phyloP scores from a whole-genome alignment of 2,888 invertebrate species.

The Drosophila silvestris region DNA sequence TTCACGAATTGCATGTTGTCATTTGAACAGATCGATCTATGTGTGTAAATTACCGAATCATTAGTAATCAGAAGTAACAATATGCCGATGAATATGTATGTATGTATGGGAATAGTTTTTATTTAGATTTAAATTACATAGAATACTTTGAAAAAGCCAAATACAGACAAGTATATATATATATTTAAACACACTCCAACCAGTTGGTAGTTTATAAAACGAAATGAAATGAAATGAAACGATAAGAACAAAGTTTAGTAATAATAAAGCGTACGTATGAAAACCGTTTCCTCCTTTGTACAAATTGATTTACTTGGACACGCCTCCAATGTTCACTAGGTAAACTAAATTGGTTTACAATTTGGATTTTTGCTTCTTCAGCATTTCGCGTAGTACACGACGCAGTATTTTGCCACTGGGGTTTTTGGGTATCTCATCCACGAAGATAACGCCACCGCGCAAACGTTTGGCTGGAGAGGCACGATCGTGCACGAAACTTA shows the following conservation, averaged over 20 bases:
- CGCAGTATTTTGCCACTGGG: constrained; percentile 92
- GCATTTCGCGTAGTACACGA: constrained; percentile 85
- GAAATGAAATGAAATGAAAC: constrained; percentile 52
- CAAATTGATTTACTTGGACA: constrained; percentile 26
- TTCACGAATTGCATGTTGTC: constrained; percentile 31
- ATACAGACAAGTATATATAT: constrained; percentile 47
- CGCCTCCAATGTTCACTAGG: background rate
- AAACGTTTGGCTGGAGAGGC: constrained; percentile 91
- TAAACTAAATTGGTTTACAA: constrained; percentile 70
- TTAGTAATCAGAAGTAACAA: constrained; percentile 18
- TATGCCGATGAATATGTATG: constrained; percentile 18
- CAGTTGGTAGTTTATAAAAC: constrained; percentile 75
- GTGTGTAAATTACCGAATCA: constrained; percentile 43
- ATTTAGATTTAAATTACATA: constrained; percentile 71
- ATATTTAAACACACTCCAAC: constrained; percentile 63
- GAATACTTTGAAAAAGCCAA: constrained; percentile 70
- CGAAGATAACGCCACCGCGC: constrained; percentile 90
- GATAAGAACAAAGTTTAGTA: constrained; percentile 65
- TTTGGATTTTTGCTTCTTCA: constrained; percentile 83
- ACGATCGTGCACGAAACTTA: constrained; percentile 86
- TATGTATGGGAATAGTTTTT: constrained; percentile 66
- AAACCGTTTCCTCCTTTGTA: constrained; percentile 55
- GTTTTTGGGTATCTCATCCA: constrained; percentile 91
- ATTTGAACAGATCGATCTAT: constrained; percentile 31
- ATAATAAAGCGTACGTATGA: constrained; percentile 65